phyloP scores from a whole-genome alignment of 2,888 invertebrate genomes.

The Leuctra nigra region DNA sequence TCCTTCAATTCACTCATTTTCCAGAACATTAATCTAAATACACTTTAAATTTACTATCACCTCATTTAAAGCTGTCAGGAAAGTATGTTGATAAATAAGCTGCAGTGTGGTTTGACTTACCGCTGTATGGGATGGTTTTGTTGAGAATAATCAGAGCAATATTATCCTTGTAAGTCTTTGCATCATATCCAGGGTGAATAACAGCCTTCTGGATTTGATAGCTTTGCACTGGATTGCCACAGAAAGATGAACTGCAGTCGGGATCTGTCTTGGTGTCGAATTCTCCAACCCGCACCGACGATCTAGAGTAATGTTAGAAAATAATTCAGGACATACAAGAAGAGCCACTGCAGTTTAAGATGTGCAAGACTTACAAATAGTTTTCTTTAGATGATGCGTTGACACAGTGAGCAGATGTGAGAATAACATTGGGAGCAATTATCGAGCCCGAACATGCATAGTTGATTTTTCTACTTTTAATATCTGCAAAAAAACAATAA shows the following conservation, averaged over 20 bases:
- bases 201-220: conserved; percentile 67
- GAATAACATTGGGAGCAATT: conserved; percentile 51
- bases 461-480: conserved; percentile 57
- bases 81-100: too few relatives aligned
- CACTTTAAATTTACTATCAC: too few relatives aligned
- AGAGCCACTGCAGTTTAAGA: too few relatives aligned
- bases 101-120: conserved; percentile 45
- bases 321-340: too few relatives aligned
- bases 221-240: conserved; percentile 62
- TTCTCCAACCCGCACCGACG: conserved; percentile 66
- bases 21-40: too few relatives aligned
- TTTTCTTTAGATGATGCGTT: not conserved
- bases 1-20: too few relatives aligned
- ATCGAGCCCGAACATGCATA: conserved; percentile 74
- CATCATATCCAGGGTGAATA: conserved; percentile 67
- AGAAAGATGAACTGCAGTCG: conserved; percentile 68
- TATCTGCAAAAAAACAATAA: conserved; percentile 46
- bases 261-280: conserved; percentile 64
- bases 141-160: conserved; percentile 66
- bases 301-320: conserved; percentile 42
- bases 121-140: conserved; percentile 58
- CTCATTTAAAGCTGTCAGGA: too few relatives aligned
- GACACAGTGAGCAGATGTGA: conserved; percentile 76
- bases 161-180: conserved; percentile 51
- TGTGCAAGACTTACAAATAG: conserved; percentile 12